phyloP scores from a whole-genome alignment of 2,888 invertebrate species.

The Ornithoptera priamus region DNA sequence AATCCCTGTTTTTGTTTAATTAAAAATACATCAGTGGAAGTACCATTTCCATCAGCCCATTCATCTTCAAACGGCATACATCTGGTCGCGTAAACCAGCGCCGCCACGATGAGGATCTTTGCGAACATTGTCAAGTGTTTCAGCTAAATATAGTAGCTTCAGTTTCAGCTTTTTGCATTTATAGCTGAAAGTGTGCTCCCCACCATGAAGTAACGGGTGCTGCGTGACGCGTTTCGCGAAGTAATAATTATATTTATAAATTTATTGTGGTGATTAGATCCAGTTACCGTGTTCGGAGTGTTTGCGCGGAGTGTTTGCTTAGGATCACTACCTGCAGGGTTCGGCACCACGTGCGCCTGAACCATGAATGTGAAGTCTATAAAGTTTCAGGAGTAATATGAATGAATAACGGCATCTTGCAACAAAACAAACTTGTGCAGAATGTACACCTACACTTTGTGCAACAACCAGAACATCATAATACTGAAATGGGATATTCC shows the following conservation, averaged over 20 bases:
- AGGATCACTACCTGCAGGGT: slow-evolving; percentile 12
- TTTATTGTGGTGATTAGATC: slow-evolving; percentile 38
- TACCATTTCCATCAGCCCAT: slow-evolving; percentile 38
- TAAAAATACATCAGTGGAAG: neutral
- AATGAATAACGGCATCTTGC: too few relatives aligned
- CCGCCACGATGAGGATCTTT: slow-evolving; percentile 41
- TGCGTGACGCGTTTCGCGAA: slow-evolving; percentile 42
- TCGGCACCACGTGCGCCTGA: neutral
- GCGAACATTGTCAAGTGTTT: slow-evolving; percentile 28
- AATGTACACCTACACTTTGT: too few relatives aligned
- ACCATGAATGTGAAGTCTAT: too few relatives aligned
- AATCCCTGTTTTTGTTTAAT: too few relatives aligned
- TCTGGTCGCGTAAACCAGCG: slow-evolving; percentile 39
- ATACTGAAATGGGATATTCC: too few relatives aligned
- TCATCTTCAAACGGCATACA: slow-evolving; percentile 46
- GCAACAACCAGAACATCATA: too few relatives aligned
- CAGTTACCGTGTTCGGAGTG: slow-evolving; percentile 34
- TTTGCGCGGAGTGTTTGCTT: slow-evolving; percentile 18
- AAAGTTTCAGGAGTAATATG: too few relatives aligned
- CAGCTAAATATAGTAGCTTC: neutral
- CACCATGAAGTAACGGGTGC: slow-evolving; percentile 28
- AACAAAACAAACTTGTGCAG: too few relatives aligned
- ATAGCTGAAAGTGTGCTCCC: slow-evolving; percentile 33
- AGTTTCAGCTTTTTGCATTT: slow-evolving; percentile 16
- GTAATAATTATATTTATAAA: slow-evolving; percentile 44